These are phyloP conservation scores for Microtus oregoni DNA, from an alignment of 2,113 vertebrate genomes.

Conservation along the genomic window DNA sequence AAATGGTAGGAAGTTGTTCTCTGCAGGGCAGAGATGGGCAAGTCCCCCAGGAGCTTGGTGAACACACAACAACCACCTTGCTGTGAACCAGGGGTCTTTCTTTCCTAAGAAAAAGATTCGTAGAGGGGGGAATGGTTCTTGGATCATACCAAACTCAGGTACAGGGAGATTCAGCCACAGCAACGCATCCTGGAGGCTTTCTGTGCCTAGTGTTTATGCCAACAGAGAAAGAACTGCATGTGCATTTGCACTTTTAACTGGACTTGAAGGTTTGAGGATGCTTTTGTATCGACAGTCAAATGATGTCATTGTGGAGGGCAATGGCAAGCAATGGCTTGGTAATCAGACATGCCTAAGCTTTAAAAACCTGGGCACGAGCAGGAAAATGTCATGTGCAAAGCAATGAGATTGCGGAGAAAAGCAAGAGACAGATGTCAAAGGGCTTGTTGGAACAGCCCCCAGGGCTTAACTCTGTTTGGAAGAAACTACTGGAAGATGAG, in stretches of 20 bases:
- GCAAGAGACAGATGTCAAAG: neutral
- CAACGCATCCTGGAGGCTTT: neutral
- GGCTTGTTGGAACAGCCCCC: neutral
- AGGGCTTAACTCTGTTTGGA: neutral
- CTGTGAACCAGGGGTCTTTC: slow-evolving; percentile 52
- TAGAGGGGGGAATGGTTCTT: neutral
- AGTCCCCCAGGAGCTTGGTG: slow-evolving; percentile 65
- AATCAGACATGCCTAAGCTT: neutral
- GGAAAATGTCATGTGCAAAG: neutral
- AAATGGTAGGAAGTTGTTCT: slow-evolving; percentile 79
- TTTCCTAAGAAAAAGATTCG: slow-evolving; percentile 63
- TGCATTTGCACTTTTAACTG: neutral
- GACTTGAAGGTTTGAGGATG: neutral
- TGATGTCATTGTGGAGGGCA: neutral
- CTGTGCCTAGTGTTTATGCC: neutral
- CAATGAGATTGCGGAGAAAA: neutral
- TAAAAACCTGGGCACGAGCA: neutral
- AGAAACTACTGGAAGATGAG: neutral
- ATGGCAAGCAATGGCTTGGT: neutral
- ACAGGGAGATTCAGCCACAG: neutral
- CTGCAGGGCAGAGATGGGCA: slow-evolving; percentile 64
- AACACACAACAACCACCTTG: slow-evolving; percentile 56
- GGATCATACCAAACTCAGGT: slow-evolving; percentile 28
- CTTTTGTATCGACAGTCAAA: neutral
- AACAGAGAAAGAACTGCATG: neutral